These are phyloP conservation scores for Mobula hypostoma DNA, from an alignment of 2,113 vertebrate species.

Conservation along the genomic window DNA sequence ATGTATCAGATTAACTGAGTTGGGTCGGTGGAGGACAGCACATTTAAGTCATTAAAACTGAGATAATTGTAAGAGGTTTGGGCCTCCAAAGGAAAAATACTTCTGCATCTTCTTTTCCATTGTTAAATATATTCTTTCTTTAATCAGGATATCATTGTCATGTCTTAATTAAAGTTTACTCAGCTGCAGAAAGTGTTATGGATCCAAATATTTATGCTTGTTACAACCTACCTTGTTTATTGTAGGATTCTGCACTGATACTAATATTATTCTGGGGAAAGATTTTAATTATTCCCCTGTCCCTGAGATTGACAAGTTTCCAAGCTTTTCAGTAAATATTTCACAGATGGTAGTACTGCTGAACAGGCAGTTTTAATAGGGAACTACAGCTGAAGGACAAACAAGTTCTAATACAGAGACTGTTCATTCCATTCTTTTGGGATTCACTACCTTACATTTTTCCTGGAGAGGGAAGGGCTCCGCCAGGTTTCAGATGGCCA, in stretches of 20 bases:
- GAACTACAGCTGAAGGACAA: not conserved
- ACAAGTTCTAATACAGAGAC: not conserved
- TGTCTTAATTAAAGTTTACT: not conserved
- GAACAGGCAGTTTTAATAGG: not conserved
- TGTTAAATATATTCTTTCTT: not conserved
- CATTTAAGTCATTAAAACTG: not conserved
- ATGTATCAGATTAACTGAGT: not conserved
- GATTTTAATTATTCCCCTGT: not conserved
- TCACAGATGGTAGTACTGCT: not conserved
- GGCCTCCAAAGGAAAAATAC: not conserved
- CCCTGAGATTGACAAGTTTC: not conserved
- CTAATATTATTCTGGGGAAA: not conserved
- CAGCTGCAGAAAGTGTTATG: not conserved
- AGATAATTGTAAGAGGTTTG: not conserved
- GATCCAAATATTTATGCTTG: not conserved
- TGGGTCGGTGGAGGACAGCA: not conserved
- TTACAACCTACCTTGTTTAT: not conserved
- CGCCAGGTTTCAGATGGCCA: no score
- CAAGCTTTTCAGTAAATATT: not conserved
- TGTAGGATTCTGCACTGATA: not conserved
- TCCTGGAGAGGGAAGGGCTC: no score
- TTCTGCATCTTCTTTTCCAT: not conserved
- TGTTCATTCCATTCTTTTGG: not conserved
- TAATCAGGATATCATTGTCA: not conserved
- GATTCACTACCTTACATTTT: not conserved